A percentile compares a stretch with the other conserved stretches of the same genome.
Conservation (phyloP, 1,140 invertebrate genomes). For the Orchestia grillus region DNA sequence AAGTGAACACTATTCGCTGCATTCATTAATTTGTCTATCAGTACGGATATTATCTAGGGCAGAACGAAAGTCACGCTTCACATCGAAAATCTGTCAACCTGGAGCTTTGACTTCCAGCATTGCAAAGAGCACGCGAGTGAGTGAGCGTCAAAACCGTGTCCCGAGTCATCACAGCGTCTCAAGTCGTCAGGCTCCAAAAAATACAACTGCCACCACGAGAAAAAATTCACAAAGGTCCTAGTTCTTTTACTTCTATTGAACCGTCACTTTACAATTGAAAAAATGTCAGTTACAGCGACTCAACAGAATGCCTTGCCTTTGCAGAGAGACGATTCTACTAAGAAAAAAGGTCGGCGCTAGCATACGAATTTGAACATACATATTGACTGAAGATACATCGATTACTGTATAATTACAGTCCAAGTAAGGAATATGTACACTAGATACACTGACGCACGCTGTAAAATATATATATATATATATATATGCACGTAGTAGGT, state of each 20-base stretch:
- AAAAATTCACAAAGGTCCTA: background rate
- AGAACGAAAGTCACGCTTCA: background rate
- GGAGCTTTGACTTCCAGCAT: background rate
- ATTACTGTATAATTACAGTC: background rate
- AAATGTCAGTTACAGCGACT: background rate
- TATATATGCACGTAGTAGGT: slow-evolving; percentile 29
- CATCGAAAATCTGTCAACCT: background rate
- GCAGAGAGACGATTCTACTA: background rate
- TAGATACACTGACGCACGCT: slow-evolving; percentile 19
- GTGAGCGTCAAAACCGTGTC: too few relatives aligned
- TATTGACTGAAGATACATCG: slow-evolving; percentile 1
- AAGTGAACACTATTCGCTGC: background rate
- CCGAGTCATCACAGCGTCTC: too few relatives aligned
- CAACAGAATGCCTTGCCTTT: background rate
- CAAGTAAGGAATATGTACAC: background rate
- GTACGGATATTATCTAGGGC: background rate
- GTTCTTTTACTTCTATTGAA: background rate
- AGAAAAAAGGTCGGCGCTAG: background rate
- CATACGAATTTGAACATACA: background rate
- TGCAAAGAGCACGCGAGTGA: too few relatives aligned
- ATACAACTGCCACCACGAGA: background rate
- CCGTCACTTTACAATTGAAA: background rate
- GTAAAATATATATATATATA: slow-evolving; percentile 20
- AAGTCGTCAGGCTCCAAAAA: background rate
- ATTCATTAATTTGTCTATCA: background rate